These are phyloP conservation scores for Clistopyga incitator DNA, from an alignment of 2,888 invertebrate species.

Conservation along the genomic window DNA sequence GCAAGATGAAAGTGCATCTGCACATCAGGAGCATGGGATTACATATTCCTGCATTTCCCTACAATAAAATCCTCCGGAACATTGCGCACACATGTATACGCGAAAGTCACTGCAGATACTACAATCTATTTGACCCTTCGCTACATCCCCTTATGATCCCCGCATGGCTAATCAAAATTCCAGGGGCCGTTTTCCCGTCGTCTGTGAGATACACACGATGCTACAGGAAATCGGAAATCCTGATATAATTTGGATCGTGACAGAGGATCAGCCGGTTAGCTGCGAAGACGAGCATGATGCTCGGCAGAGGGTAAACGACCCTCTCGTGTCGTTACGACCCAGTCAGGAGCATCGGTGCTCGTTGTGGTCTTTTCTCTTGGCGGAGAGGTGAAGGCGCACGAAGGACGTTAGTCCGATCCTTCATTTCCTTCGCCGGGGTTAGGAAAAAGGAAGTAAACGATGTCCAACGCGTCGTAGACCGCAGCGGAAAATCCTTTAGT, in stretches of 20 bases:
- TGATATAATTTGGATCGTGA: slow-evolving; percentile 62
- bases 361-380: not conserved
- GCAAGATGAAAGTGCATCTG: slow-evolving; percentile 15
- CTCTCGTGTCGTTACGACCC: slow-evolving; percentile 40
- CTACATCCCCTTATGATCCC: slow-evolving; percentile 35
- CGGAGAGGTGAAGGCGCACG: not conserved
- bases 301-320: slow-evolving; percentile 34
- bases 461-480: slow-evolving; percentile 43
- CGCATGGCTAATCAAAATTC: slow-evolving; percentile 64
- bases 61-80: not conserved
- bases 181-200: slow-evolving; percentile 47
- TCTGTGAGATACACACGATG: slow-evolving; percentile 15
- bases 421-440: slow-evolving; percentile 6
- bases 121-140: slow-evolving; percentile 17
- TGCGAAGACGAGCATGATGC: slow-evolving; percentile 21
- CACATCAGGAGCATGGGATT: not conserved
- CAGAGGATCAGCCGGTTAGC: slow-evolving; percentile 28
- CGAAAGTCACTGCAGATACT: not conserved
- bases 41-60: slow-evolving; percentile 1
- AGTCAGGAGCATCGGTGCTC: slow-evolving; percentile 7
- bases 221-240: slow-evolving; percentile 63
- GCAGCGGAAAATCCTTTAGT: slow-evolving; percentile 44
- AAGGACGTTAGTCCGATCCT: slow-evolving; percentile 20
- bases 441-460: slow-evolving; percentile 25
- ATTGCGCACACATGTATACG: not conserved